Evolutionary conservation across 2,113 vertebrate species (phyloP).

Genomic region (Coreoperca whiteheadi): DNA sequence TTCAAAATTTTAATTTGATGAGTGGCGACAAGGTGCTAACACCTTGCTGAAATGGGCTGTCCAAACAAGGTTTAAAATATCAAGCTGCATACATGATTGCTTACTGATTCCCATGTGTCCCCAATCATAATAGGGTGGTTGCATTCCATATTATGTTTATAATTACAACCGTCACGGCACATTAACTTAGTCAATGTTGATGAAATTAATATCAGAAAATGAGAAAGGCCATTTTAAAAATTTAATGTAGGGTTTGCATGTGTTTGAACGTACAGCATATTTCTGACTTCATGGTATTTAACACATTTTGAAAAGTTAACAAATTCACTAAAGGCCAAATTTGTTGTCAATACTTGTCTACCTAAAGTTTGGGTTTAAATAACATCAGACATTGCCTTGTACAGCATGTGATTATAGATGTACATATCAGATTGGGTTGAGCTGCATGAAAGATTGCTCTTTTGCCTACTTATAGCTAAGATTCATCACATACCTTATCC

Average conservation of each 20-base stretch:
- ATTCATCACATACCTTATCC: conserved; percentile 23
- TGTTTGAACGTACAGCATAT: conserved; percentile 22
- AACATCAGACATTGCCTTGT: conserved; percentile 24
- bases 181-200: conserved; percentile 77
- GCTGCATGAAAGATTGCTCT: conserved; percentile 46
- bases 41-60: conserved; percentile 62
- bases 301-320: too few relatives aligned
- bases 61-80: conserved; percentile 75
- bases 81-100: conserved; percentile 71
- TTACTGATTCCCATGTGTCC: conserved; percentile 69
- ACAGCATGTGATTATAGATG: conserved; percentile 43
- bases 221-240: conserved; percentile 46
- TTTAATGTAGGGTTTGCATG: conserved; percentile 24
- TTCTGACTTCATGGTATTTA: conserved; percentile 18
- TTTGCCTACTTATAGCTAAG: conserved; percentile 15
- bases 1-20: conserved; percentile 70
- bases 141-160: conserved; percentile 78
- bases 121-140: conserved; percentile 70
- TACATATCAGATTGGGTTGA: conserved; percentile 50
- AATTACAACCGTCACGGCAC: conserved; percentile 77
- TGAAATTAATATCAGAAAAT: conserved; percentile 74
- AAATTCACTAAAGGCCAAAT: conserved; percentile 21
- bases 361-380: conserved; percentile 38
- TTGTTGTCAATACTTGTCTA: conserved; percentile 29
- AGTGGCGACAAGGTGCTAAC: conserved; percentile 66